Conservation (phyloP, 2,113 vertebrate genomes). For the Calidris pugnax region DNA sequence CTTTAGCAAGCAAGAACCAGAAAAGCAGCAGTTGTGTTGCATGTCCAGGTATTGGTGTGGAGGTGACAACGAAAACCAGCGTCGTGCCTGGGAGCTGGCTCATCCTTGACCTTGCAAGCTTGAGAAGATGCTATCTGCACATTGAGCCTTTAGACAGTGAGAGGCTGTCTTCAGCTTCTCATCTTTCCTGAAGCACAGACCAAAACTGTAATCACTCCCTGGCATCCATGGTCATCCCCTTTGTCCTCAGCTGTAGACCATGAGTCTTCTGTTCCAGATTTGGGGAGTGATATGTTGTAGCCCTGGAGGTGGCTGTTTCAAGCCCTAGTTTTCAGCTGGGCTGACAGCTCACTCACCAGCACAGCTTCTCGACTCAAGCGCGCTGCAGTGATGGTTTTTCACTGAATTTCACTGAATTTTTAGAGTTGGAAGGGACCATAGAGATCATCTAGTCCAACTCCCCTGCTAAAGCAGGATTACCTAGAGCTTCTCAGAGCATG, state of each 20-base stretch:
- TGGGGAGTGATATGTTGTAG: neutral
- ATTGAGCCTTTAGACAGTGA: fast-evolving
- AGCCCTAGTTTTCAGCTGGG: neutral
- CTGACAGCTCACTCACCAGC: neutral
- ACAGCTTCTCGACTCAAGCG: neutral
- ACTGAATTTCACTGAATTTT: too few relatives aligned
- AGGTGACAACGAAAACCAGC: neutral
- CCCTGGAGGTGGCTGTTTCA: neutral
- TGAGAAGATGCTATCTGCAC: neutral
- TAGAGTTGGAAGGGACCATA: too few relatives aligned
- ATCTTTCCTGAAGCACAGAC: neutral
- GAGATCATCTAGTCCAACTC: too few relatives aligned
- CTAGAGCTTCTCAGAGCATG: too few relatives aligned
- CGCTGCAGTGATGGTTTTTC: neutral
- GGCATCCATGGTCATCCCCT: neutral
- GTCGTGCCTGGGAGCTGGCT: neutral
- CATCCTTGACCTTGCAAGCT: neutral
- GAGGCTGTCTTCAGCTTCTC: neutral
- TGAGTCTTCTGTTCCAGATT: neutral
- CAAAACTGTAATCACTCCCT: neutral
- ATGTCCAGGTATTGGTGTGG: neutral
- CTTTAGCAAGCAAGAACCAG: neutral
- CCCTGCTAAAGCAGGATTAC: too few relatives aligned
- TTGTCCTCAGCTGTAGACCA: neutral
- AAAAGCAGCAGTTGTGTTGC: neutral